These are phyloP conservation scores for Catostylus mosaicus DNA, from an alignment of 30 jellyfish, hydroid and myxozoan genomes.

Conservation along the genomic window DNA sequence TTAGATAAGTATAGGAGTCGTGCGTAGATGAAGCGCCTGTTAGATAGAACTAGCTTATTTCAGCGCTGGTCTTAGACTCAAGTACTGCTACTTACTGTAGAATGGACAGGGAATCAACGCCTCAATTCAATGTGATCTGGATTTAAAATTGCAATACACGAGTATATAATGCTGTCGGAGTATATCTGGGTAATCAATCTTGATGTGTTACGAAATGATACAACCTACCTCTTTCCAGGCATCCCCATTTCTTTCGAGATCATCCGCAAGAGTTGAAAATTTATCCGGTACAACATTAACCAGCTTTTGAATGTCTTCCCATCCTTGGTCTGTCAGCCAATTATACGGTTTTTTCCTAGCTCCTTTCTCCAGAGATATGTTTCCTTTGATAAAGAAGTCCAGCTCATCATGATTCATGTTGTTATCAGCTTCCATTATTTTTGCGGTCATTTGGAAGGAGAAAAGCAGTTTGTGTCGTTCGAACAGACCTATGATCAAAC, in stretches of 20 bases:
- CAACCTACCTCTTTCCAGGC: constrained; percentile 91
- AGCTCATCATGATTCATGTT: constrained; percentile 90
- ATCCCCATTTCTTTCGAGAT: constrained; percentile 68
- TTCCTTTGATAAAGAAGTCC: constrained; percentile 97
- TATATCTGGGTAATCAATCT: no score
- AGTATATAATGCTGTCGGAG: no score
- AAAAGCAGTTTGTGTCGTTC: constrained; percentile 95
- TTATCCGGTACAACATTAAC: constrained; percentile 71
- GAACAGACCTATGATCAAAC: constrained; percentile 78
- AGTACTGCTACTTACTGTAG: no score
- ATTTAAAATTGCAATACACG: no score
- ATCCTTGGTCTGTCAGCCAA: constrained; percentile 96
- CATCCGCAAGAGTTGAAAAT: constrained; percentile 78
- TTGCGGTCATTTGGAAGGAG: constrained; percentile 96
- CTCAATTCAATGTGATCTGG: no score
- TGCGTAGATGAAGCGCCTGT: no score
- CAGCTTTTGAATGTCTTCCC: constrained; percentile 91
- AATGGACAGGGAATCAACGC: no score
- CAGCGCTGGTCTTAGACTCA: no score
- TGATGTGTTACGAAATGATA: no score
- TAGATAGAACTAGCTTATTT: no score
- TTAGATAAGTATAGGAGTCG: no score
- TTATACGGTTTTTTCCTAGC: constrained; percentile 83
- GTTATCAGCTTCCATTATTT: constrained; percentile 90
- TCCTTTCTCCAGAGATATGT: constrained; percentile 92